phyloP scores from a whole-genome alignment of 2,113 vertebrate genomes.

The Sebastes schlegelii region DNA sequence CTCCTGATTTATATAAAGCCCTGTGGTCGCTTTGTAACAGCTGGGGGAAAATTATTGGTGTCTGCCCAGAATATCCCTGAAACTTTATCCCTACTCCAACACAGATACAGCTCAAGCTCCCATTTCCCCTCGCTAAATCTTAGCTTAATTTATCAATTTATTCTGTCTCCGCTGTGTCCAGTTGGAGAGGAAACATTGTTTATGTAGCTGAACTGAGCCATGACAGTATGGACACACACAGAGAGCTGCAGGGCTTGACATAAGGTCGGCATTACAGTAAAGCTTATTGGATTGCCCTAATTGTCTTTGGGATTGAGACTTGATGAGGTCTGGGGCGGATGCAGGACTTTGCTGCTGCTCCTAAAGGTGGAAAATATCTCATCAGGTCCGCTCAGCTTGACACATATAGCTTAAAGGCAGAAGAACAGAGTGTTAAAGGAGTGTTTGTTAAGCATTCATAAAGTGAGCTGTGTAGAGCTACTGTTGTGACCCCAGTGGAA shows the following conservation, averaged over 20 bases:
- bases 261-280: constrained; percentile 68
- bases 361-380: constrained; percentile 68
- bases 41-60: constrained; percentile 70
- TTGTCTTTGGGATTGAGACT: constrained; percentile 81
- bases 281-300: constrained; percentile 84
- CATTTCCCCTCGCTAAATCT: constrained; percentile 75
- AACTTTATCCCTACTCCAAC: constrained; percentile 60
- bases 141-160: constrained; percentile 68
- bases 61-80: constrained; percentile 72
- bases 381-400: constrained; percentile 39
- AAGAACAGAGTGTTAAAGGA: neutral
- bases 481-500: neutral
- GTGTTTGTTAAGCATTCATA: constrained; percentile 12
- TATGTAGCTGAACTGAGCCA: constrained; percentile 50
- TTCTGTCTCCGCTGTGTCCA: constrained; percentile 45
- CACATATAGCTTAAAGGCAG: constrained; percentile 39
- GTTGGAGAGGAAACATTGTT: constrained; percentile 51
- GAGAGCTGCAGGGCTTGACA: constrained; percentile 57
- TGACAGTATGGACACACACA: constrained; percentile 43
- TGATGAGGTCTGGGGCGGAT: constrained; percentile 71
- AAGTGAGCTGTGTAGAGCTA: constrained; percentile 9
- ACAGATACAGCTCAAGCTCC: constrained; percentile 45
- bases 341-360: constrained; percentile 57
- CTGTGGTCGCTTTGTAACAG: constrained; percentile 75
- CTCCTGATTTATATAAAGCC: constrained; percentile 79